Conservation (phyloP, 2,888 invertebrate genomes). For the Sycophila texana region DNA sequence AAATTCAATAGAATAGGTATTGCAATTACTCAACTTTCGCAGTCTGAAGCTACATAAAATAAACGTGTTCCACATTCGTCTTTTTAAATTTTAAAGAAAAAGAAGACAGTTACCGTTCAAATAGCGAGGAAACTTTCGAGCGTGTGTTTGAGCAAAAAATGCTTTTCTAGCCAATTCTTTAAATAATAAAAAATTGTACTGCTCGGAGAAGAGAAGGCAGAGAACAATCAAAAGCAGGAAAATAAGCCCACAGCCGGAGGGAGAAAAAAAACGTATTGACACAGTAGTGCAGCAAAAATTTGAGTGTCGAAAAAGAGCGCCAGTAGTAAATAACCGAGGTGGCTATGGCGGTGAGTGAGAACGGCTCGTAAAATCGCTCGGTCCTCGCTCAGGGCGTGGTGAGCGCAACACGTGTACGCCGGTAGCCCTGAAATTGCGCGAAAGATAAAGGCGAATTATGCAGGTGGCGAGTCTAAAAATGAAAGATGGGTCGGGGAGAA, state of each 20-base stretch:
- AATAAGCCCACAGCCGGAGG: conserved; percentile 7
- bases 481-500: background rate
- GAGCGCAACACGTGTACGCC: conserved; percentile 26
- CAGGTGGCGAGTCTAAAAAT: conserved; percentile 40
- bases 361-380: conserved; percentile 35
- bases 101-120: no score
- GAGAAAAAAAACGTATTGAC: conserved; percentile 45
- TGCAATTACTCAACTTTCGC: no score
- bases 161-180: no score
- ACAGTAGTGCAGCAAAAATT: conserved; percentile 37
- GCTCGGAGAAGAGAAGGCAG: background rate
- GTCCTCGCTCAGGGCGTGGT: background rate
- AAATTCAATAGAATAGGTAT: no score
- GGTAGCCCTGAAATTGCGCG: conserved; percentile 54
- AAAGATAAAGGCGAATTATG: conserved; percentile 52
- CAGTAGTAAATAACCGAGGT: conserved; percentile 40
- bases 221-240: conserved; percentile 17
- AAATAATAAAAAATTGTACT: no score
- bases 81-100: no score
- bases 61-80: no score
- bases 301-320: conserved; percentile 21
- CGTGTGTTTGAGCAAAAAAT: no score
- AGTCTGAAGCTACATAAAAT: no score
- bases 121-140: no score
- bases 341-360: conserved; percentile 2